These are phyloP conservation scores for Gracilinanus agilis DNA, from an alignment of 2,113 vertebrate genomes.

Conservation along the genomic window DNA sequence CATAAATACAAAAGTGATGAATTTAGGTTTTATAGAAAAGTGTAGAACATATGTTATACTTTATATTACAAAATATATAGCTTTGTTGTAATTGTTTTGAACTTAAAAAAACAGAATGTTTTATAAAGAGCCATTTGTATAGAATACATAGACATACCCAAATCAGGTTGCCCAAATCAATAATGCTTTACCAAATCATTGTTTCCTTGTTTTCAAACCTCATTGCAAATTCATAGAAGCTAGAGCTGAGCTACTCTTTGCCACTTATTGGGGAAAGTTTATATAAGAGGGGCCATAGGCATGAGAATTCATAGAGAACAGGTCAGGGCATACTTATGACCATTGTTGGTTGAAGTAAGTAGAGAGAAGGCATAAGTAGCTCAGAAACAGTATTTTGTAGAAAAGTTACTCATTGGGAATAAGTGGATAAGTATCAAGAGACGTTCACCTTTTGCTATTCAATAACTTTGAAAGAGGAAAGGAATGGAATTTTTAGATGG, in stretches of 20 bases:
- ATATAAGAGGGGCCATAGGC: background rate
- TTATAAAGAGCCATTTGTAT: background rate
- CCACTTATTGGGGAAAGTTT: background rate
- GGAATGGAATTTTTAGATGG: background rate
- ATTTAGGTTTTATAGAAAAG: too few relatives aligned
- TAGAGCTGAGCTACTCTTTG: background rate
- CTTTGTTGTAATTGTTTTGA: background rate
- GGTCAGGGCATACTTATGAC: background rate
- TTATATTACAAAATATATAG: too few relatives aligned
- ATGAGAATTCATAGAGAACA: background rate
- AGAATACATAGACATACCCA: background rate
- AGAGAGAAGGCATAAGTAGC: background rate
- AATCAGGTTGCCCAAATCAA: background rate
- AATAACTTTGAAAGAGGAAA: background rate
- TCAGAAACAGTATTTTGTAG: background rate
- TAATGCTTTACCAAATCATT: background rate
- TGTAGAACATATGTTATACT: too few relatives aligned
- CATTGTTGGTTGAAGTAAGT: background rate
- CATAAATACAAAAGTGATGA: background rate
- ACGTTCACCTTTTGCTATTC: background rate
- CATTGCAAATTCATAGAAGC: background rate
- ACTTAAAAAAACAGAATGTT: background rate
- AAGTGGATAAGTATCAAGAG: background rate
- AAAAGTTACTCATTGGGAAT: background rate
- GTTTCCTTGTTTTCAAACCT: background rate